phyloP scores from a whole-genome alignment of 2,113 vertebrate genomes.

The Petrocephalus zakoni region DNA sequence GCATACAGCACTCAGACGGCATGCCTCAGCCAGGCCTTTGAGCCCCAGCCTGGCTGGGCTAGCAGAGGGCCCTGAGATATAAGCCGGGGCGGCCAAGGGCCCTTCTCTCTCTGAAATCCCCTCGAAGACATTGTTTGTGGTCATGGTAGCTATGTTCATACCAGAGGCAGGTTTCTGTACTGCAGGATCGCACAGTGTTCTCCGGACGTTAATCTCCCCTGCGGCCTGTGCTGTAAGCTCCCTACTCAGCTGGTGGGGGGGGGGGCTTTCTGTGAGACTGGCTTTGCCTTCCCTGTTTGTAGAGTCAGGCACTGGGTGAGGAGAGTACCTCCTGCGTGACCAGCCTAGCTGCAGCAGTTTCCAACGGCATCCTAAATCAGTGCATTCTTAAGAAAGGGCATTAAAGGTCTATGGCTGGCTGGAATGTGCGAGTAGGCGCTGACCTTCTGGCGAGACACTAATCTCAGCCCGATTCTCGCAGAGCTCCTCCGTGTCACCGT shows the following conservation, averaged over 20 bases:
- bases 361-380: neutral
- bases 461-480: conserved; percentile 40
- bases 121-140: neutral
- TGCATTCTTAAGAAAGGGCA: neutral
- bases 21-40: neutral
- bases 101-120: neutral
- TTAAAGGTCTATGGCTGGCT: neutral
- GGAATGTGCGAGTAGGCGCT: neutral
- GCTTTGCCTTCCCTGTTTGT: neutral
- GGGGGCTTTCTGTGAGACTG: neutral
- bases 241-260: neutral
- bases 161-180: neutral
- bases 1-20: neutral
- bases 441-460: neutral
- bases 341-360: neutral
- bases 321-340: neutral
- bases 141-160: neutral
- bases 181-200: neutral
- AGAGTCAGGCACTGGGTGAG: neutral
- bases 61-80: too few relatives aligned
- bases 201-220: neutral
- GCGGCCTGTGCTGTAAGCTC: neutral
- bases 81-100: neutral
- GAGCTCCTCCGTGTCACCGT: conserved; percentile 92
- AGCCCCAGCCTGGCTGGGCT: neutral